Evolutionary conservation across 2,888 invertebrate genomes (phyloP), one percentile per base, ranked within the genome.

Genomic region (Campoplex nolae): DNA sequence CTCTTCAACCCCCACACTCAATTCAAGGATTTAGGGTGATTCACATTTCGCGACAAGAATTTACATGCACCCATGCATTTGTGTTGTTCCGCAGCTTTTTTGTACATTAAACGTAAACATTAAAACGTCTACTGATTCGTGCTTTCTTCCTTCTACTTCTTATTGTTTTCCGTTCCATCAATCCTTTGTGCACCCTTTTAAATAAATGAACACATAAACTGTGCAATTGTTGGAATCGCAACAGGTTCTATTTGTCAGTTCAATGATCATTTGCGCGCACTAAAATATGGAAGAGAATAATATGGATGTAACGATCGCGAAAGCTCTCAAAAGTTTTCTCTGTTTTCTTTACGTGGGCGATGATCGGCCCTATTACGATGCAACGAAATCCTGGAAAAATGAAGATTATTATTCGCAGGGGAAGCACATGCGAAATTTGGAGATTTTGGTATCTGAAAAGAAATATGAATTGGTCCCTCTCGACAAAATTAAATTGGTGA

Each of bases 311-410:
- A 16, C 38, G n/a, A 42, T 18, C 48, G 68, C 9, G 8, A 77
- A 86, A 74, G 88, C 90, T 77, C 90, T 95, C 51, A 94, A 94
- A 83, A 95, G 95, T 76, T 91, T 96, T 85, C 94, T 94, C 58
- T 94, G 96, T 77, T 96, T 94, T 89, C 92, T 96, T 11, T 95
- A 96, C 88, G 95, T 95, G 76, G 96, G 96, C 2, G 95, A 94
- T 91, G 96, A 96, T 89, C 88, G 94, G 23, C 95, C 95, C 0
- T 95, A 95, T 85, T 96, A 96, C 91, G 95, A 94, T 88, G 96
- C 96, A 32, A 62, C 32, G 73, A 96, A 96, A 56, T 95, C 95
- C 90, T 96, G 96, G 95, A 92, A 94, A 51, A 91, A 95, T 16
- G 95, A 95, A 87, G 95, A 95, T 88, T 95, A 95, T 89, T 96